Evolutionary conservation across 1,140 invertebrate genomes (phyloP).

Genomic region (Drosophila parvula): DNA sequence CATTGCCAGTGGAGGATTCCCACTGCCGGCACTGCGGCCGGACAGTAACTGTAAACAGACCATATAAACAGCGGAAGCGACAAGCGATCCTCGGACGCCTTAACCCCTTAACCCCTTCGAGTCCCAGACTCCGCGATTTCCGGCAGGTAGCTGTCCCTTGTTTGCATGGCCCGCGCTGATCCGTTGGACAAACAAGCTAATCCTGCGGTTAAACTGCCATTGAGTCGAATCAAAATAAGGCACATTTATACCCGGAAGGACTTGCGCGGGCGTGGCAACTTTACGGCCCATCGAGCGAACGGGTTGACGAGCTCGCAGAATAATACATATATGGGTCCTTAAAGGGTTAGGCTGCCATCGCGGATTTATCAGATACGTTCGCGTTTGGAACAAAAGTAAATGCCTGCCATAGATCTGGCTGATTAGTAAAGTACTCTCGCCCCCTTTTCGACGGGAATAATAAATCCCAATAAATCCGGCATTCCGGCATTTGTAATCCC

Average conservation of each 20-base stretch:
- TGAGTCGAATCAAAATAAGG: conserved; percentile 78
- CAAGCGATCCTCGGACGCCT: conserved; percentile 19
- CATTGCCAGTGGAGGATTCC: conserved; percentile 38
- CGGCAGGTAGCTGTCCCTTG: conserved; percentile 50
- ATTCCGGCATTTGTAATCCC: conserved; percentile 19
- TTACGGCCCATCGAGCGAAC: conserved; percentile 52
- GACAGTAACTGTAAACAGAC: conserved; percentile 66
- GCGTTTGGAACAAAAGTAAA: conserved; percentile 73
- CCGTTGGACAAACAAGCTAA: conserved; percentile 80
- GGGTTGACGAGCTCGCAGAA: conserved; percentile 49
- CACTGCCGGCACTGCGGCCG: conserved; percentile 52
- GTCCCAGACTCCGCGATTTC: background rate
- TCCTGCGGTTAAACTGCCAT: conserved; percentile 83
- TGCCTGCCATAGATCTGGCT: conserved; percentile 76
- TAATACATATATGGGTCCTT: conserved; percentile 5
- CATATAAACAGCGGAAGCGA: conserved; percentile 79
- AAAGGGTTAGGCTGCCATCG: conserved; percentile 59
- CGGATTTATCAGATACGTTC: conserved; percentile 65
- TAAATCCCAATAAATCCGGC: conserved; percentile 25
- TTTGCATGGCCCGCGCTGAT: conserved; percentile 75
- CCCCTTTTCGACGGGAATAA: conserved; percentile 21
- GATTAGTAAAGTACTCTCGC: conserved; percentile 80
- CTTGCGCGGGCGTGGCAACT: conserved; percentile 55
- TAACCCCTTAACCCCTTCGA: conserved; percentile 74
- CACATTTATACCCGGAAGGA: conserved; percentile 72